These are phyloP conservation scores for Eubasilissa regina DNA, from an alignment of 1,140 invertebrate genomes.

Conservation along the genomic window DNA sequence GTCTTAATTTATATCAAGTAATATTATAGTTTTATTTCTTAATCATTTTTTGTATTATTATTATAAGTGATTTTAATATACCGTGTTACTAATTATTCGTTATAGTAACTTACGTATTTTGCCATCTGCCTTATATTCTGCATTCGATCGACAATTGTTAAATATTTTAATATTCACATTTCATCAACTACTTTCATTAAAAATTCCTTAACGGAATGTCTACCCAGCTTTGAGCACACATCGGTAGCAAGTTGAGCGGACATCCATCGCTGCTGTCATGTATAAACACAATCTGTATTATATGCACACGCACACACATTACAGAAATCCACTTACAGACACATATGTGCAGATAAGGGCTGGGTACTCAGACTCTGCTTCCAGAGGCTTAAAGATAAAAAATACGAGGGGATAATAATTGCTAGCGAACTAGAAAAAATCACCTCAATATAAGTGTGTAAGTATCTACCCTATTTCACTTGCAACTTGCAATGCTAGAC, in stretches of 20 bases:
- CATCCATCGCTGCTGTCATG: conserved; percentile 9
- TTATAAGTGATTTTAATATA: no score
- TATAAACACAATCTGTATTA: not conserved
- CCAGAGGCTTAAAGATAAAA: conserved; percentile 30
- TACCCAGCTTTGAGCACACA: not conserved
- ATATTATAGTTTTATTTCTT: no score
- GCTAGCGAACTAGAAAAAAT: conserved; percentile 40
- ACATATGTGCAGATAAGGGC: conserved; percentile 26
- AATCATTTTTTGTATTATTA: no score
- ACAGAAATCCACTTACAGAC: conserved; percentile 30
- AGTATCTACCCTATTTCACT: not conserved
- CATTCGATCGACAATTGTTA: no score
- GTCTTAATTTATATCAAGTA: no score
- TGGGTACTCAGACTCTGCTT: conserved; percentile 27
- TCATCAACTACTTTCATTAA: not conserved
- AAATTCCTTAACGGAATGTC: not conserved
- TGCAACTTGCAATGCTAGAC: not conserved
- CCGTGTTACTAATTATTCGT: no score
- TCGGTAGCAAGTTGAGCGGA: conserved; percentile 9
- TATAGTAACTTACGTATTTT: no score
- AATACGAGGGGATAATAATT: conserved; percentile 43
- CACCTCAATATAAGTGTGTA: not conserved
- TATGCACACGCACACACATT: not conserved
- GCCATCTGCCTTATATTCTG: no score
- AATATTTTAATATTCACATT: not conserved